These are phyloP conservation scores for Melospiza melodia DNA, from an alignment of 2,113 vertebrate genomes.

Conservation along the genomic window DNA sequence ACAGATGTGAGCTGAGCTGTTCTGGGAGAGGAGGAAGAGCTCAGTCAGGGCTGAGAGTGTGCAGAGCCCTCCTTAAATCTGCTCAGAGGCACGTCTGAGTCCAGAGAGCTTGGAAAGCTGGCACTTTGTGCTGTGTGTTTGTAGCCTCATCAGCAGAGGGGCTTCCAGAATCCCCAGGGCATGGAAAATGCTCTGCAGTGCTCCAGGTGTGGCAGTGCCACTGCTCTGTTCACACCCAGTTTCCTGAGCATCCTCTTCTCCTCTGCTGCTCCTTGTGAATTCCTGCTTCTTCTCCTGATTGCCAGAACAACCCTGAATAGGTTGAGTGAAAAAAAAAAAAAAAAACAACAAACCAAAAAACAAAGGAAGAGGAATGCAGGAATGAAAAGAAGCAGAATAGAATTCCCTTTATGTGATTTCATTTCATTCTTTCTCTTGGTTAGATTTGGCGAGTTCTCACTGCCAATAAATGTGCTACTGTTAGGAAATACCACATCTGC, in stretches of 20 bases:
- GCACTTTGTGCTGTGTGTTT: background rate
- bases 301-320: background rate
- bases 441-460: background rate
- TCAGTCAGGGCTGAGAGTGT: background rate
- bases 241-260: background rate
- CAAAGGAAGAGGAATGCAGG: background rate
- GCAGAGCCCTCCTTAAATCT: background rate
- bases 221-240: background rate
- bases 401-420: background rate
- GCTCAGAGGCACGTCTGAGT: fast-evolving
- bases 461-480: background rate
- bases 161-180: background rate
- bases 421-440: conserved; percentile 18
- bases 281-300: background rate
- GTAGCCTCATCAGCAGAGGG: background rate
- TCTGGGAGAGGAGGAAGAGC: background rate
- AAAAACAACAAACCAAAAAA: background rate
- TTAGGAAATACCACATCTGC: conserved; percentile 11
- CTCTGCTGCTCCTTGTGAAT: background rate
- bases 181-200: background rate
- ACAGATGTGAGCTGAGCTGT: background rate
- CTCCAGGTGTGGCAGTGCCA: background rate
- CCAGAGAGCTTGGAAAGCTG: background rate
- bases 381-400: background rate
- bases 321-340: background rate